Evolutionary conservation across 2,888 invertebrate genomes (phyloP), one percentile per base, ranked within the genome.

Genomic region (Lithophane semibrunnea): DNA sequence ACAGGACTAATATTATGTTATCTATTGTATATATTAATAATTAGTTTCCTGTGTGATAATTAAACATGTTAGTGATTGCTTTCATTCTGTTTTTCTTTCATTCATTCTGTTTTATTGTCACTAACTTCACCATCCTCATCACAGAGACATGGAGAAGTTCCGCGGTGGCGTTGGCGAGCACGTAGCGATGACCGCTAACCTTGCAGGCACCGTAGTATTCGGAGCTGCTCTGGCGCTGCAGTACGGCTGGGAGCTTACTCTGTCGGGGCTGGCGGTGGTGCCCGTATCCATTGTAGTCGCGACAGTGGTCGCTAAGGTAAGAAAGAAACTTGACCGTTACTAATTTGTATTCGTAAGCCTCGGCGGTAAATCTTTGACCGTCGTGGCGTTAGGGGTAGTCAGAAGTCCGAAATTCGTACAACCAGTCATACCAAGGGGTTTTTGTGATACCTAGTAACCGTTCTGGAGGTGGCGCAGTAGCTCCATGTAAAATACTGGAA

Each of bases 161-260:
- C 98, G 98, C 86, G 98, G 98, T 79, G 99, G 98, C 4, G 98
- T 98, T 9, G 98, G 98, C 8, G 98, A 98, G 93, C 98, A 98
- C 93, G 97, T 98, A 44, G 98, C 97, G 12, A 97, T 98, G 92
- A 97, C 98, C 83, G 95, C 97, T 0, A 98, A 98, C 92, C 97
- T 98, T 77, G 94, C 97, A 18, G 97, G 98, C 82, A 97, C 98
- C 0, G 98, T 98, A 87, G 90, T 98, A 21, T 95, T 97, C 37
- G 98, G 98, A 16, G 96, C 98, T 63, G 93, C 97, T 3, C 97
- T 98, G 47, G 98, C 98, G 0, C 97, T 99, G 86, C 91, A 97
- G 0, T 98, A 98, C 90, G 99, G 99, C 66, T 99, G 99, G 99
- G 97, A 98, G 91, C 95, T 99, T 66, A 98, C 99, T 0, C 94